Base-by-base conservation (phyloP, 2,113 vertebrate species). In the Cricetomys ansorgei region DNA sequence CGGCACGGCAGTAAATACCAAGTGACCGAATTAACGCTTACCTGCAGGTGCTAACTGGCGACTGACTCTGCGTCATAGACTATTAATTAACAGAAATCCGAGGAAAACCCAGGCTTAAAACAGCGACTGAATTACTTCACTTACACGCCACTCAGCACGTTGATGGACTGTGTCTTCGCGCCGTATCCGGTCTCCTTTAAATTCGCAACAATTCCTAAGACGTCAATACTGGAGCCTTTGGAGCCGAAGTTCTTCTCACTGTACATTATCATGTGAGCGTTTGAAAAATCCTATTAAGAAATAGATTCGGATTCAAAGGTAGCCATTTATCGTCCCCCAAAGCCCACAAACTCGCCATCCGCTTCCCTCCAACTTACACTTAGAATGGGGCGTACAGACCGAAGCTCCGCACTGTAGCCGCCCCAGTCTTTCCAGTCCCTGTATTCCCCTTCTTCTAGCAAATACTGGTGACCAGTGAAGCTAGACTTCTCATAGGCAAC, bases 361-460 rank as follows among this genome's bases (percentile, higher is more conserved):
- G 1, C 0, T 23, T 43, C 80, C 96, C 62, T 92, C 80, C 45
- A 75, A 98, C 99, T 99, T 98, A 99, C 99, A 0, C 99, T 97
- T 95, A 98, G 45, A 64, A 99, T 31, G 3, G 99, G 99, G 6
- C 99, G 98, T 50, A 99, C 98, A 0, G 99, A 99, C 94, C 98
- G 98, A 64, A 99, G 83, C 7, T 98, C 95, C 29, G 98, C 98
- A 69, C 97, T 97, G 29, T 98, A 98, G 62, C 99, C 99, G 31
- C 99, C 99, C 99, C 99, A 99, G n/a, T 99, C 99, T 7, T 94
- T 98, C 98, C 98, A 99, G 67, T 99, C 98, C 88, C 96, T 98
- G 92, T 99, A 99, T 1, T 99, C 99, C 83, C 99, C 99, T 98
- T 99, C 99, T 97, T 99, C 99, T 96, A 99, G 98, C 96, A 99